Conservation (phyloP, 1,140 invertebrate species). For the Scaptomyza montana region DNA sequence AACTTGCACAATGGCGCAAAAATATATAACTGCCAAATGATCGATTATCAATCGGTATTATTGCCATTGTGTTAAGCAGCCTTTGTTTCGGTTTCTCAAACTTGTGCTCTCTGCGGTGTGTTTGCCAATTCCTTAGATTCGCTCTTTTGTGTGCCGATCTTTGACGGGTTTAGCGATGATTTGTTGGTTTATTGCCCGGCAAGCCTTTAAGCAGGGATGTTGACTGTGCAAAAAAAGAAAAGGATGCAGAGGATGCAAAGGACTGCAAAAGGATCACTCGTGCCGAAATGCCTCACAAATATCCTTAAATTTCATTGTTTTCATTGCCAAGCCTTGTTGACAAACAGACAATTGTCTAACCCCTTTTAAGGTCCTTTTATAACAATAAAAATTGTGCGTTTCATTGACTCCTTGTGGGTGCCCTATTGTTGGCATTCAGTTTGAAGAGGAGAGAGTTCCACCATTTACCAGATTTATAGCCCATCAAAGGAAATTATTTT, state of each 20-base stretch:
- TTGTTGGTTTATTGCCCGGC: slow-evolving; percentile 74
- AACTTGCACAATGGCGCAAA: slow-evolving; percentile 33
- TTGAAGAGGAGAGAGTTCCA: neutral
- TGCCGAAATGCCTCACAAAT: slow-evolving; percentile 68
- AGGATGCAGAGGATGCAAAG: slow-evolving; percentile 14
- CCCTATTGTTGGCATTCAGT: slow-evolving; percentile 33
- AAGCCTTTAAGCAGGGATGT: slow-evolving; percentile 43
- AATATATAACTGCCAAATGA: slow-evolving; percentile 70
- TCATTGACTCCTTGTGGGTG: slow-evolving; percentile 66
- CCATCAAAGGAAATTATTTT: slow-evolving; percentile 49
- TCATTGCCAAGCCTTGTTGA: slow-evolving; percentile 46
- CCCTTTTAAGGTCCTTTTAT: slow-evolving; percentile 42
- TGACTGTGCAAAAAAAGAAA: slow-evolving; percentile 21
- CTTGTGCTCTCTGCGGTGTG: slow-evolving; percentile 59
- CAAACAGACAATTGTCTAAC: slow-evolving; percentile 51
- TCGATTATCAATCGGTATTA: slow-evolving; percentile 68
- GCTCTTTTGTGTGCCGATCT: slow-evolving; percentile 30
- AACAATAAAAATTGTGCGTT: slow-evolving; percentile 9
- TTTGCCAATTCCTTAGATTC: slow-evolving; percentile 65
- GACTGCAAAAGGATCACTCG: slow-evolving; percentile 43
- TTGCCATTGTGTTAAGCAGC: slow-evolving; percentile 20
- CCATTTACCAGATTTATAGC: slow-evolving; percentile 50
- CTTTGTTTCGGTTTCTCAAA: slow-evolving; percentile 35
- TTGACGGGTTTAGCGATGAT: slow-evolving; percentile 64
- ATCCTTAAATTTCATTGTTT: slow-evolving; percentile 48